phyloP scores from a whole-genome alignment of 1,140 invertebrate genomes.

The Bombus vancouverensis region DNA sequence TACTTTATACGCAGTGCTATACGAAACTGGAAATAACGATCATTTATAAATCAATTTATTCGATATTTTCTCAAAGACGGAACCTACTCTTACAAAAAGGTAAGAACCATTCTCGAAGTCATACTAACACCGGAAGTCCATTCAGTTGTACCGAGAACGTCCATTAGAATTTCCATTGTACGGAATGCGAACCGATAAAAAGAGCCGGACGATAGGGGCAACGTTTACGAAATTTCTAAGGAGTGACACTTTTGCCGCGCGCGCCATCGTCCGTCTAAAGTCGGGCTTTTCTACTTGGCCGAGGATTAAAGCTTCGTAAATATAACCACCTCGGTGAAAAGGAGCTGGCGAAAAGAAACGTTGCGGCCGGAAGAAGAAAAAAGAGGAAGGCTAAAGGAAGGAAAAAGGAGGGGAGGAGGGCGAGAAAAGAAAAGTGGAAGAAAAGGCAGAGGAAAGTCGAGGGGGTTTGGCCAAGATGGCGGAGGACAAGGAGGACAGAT shows the following conservation, averaged over 20 bases:
- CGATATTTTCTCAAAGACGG: not conserved
- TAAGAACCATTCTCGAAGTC: not conserved
- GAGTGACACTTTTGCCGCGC: conserved; percentile 28
- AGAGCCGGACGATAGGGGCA: not conserved
- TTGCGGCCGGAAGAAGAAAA: conserved; percentile 1
- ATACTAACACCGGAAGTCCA: not conserved
- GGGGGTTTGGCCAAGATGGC: conserved; percentile 30
- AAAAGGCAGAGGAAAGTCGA: conserved; percentile 4
- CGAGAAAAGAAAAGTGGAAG: not conserved
- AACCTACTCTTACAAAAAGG: not conserved
- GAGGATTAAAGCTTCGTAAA: conserved; percentile 52
- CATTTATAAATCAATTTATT: too few relatives aligned
- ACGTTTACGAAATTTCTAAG: conserved; percentile 40
- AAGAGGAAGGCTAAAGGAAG: not conserved
- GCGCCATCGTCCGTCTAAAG: not conserved
- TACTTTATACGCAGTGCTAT: too few relatives aligned
- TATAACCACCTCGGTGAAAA: conserved; percentile 52
- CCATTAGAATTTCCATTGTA: not conserved
- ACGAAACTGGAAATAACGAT: too few relatives aligned
- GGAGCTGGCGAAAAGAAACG: conserved; percentile 36
- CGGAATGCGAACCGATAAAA: not conserved
- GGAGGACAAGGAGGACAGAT: conserved; percentile 58
- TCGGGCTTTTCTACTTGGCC: conserved; percentile 9
- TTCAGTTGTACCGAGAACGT: not conserved
- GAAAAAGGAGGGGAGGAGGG: not conserved